phyloP scores from a whole-genome alignment of 2,888 invertebrate genomes.

The Parnassius orleans region DNA sequence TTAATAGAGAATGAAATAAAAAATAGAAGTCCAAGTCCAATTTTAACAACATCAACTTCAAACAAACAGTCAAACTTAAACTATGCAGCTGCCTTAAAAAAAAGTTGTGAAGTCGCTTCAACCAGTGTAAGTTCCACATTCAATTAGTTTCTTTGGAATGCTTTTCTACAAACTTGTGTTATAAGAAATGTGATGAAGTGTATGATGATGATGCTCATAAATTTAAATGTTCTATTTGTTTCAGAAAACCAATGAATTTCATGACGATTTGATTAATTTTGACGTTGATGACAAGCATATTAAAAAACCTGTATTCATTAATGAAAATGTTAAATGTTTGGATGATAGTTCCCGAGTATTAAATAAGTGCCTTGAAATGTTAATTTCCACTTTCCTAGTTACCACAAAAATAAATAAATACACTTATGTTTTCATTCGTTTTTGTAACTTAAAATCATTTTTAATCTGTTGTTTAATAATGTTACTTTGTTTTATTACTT shows the following conservation, averaged over 20 bases:
- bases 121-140: constrained; percentile 58
- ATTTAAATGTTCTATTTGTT: constrained; percentile 36
- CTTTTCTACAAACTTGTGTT: too few species aligned
- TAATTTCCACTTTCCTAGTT: constrained; percentile 45
- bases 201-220: too few species aligned
- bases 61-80: constrained; percentile 49
- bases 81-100: constrained; percentile 65
- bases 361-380: constrained; percentile 61
- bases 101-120: constrained; percentile 49
- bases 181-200: too few species aligned
- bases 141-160: constrained; percentile 5
- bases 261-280: constrained; percentile 67
- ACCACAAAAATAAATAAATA: constrained; percentile 40
- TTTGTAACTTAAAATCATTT: constrained; percentile 16
- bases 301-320: constrained; percentile 53
- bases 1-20: constrained; percentile 45
- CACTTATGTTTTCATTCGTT: constrained; percentile 3
- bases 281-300: constrained; percentile 63
- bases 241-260: constrained; percentile 56
- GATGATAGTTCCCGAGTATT: constrained; percentile 73
- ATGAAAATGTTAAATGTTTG: constrained; percentile 53
- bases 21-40: constrained; percentile 51
- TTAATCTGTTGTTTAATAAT: constrained; percentile 19
- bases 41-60: constrained; percentile 44
- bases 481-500: constrained; percentile 22